Evolutionary conservation across 2,888 invertebrate genomes (phyloP).

Genomic region (Apantesis nais): DNA sequence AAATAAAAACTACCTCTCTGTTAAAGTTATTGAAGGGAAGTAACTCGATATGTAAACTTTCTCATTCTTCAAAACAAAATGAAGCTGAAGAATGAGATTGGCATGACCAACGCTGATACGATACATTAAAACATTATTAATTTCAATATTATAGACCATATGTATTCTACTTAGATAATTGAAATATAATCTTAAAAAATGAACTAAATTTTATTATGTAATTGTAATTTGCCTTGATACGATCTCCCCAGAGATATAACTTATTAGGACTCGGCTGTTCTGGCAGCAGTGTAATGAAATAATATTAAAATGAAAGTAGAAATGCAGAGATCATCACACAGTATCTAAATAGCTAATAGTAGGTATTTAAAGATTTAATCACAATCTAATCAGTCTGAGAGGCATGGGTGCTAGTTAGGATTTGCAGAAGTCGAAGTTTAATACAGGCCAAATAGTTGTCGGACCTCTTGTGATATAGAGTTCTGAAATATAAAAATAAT

Average conservation of each 20-base stretch:
- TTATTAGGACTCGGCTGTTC: neutral
- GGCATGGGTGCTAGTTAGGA: too few species aligned
- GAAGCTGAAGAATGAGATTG: too few species aligned
- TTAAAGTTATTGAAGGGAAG: conserved; percentile 25
- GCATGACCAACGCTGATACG: too few species aligned
- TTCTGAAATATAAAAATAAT: too few species aligned
- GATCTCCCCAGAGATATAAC: neutral
- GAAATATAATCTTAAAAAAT: too few species aligned
- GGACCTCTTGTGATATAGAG: neutral
- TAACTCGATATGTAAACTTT: conserved; percentile 23
- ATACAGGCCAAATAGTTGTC: neutral
- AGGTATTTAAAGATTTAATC: neutral
- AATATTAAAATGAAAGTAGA: neutral
- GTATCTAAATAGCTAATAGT: neutral
- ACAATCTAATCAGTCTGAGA: too few species aligned
- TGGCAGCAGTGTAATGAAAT: neutral
- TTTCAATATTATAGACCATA: too few species aligned
- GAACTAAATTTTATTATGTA: neutral
- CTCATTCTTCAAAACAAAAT: conserved; percentile 27
- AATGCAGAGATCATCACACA: neutral
- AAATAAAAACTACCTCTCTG: conserved; percentile 36
- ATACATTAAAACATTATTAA: too few species aligned
- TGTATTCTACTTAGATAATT: neutral
- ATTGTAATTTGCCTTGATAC: neutral
- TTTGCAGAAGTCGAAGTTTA: neutral